Evolutionary conservation across 2,797 vertebrate genomes (phyloP).

Genomic region (Cossypha dichroa): DNA sequence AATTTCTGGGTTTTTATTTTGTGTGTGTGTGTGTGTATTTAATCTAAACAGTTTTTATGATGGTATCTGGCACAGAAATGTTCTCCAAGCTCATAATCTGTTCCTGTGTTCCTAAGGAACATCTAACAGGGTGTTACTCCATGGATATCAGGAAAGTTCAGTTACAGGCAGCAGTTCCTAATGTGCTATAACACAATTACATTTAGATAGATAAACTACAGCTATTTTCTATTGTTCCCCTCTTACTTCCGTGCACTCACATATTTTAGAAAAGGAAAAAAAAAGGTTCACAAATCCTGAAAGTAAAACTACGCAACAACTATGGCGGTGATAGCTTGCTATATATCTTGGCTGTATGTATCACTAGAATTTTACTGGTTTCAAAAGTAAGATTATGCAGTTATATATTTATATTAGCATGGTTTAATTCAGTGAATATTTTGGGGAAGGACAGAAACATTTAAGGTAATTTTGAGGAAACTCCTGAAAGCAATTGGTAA

Average conservation of each 20-base stretch:
- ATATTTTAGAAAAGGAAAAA: not conserved
- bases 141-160: not conserved
- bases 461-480: not conserved
- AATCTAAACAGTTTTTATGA: not conserved
- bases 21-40: not conserved
- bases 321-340: not conserved
- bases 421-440: not conserved
- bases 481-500: not conserved
- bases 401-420: not conserved
- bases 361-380: not conserved
- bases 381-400: not conserved
- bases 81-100: not conserved
- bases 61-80: not conserved
- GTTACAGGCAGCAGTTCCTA: not conserved
- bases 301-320: slow-evolving; percentile 19
- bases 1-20: not conserved
- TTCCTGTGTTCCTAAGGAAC: not conserved
- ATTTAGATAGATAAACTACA: not conserved
- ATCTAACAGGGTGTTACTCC: not conserved
- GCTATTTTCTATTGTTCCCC: not conserved
- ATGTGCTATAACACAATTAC: not conserved
- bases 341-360: not conserved
- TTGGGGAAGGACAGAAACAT: not conserved
- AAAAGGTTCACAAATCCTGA: slow-evolving; percentile 17
- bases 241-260: not conserved